Evolutionary conservation across 1,140 invertebrate species (phyloP).

Genomic region (Brachionus calyciflorus): DNA sequence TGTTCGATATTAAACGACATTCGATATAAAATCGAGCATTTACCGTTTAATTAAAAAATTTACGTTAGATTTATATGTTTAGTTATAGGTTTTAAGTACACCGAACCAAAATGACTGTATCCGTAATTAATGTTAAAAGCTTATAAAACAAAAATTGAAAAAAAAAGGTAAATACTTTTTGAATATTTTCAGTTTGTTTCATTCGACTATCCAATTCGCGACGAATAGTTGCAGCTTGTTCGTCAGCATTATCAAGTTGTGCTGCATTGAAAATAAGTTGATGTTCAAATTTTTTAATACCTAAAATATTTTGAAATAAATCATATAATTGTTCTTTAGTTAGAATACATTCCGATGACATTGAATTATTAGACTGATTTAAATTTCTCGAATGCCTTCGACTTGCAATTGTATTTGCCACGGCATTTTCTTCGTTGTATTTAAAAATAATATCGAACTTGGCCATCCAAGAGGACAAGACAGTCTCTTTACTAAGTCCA

Average conservation of each 20-base stretch:
- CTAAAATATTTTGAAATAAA: slow-evolving; percentile 98
- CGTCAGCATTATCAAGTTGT: slow-evolving; percentile 96
- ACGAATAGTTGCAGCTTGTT: slow-evolving; percentile 97
- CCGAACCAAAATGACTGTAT: background rate
- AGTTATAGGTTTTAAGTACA: too few relatives aligned
- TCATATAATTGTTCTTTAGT: slow-evolving; percentile 85
- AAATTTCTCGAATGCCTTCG: slow-evolving; percentile 54
- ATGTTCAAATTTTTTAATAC: slow-evolving; percentile 95
- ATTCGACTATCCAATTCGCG: slow-evolving; percentile 94
- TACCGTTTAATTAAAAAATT: too few relatives aligned
- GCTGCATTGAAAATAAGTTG: slow-evolving; percentile 97
- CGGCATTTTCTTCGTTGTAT: slow-evolving; percentile 64
- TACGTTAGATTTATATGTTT: too few relatives aligned
- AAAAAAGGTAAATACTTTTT: slow-evolving; percentile 69
- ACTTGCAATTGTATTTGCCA: slow-evolving; percentile 28
- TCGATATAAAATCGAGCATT: too few relatives aligned
- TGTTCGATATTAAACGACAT: too few relatives aligned
- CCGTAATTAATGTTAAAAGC: background rate
- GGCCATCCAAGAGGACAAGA: slow-evolving; percentile 96
- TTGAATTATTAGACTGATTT: slow-evolving; percentile 54
- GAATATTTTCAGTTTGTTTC: slow-evolving; percentile 93
- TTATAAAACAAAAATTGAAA: background rate
- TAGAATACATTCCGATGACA: slow-evolving; percentile 60
- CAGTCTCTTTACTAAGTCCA: slow-evolving; percentile 97
- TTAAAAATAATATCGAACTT: slow-evolving; percentile 99